A percentile compares a stretch with the other conserved stretches of the same genome.
Conservation (phyloP, 2,113 vertebrate genomes). For the Anoplopoma fimbria region DNA sequence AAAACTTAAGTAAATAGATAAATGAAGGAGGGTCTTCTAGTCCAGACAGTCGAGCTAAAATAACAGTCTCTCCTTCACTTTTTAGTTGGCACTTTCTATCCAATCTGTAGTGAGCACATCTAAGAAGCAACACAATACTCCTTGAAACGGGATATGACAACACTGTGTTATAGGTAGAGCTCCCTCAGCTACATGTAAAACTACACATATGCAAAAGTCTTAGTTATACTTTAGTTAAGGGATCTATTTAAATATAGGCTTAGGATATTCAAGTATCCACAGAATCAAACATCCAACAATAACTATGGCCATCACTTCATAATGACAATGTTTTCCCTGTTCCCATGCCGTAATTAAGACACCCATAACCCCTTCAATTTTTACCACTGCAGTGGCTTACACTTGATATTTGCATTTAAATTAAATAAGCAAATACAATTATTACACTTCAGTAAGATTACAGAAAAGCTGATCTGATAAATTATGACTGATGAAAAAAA, state of each 20-base stretch:
- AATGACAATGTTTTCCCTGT: background rate
- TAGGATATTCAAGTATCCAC: conserved; percentile 19
- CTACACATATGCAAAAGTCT: conserved; percentile 4
- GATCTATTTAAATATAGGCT: conserved; percentile 4
- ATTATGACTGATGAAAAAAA: conserved; percentile 39
- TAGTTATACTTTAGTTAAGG: background rate
- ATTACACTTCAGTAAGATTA: conserved; percentile 41
- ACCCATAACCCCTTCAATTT: background rate
- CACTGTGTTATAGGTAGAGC: no score
- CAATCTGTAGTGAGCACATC: conserved; percentile 3
- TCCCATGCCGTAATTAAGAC: conserved; percentile 6
- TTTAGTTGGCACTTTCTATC: conserved; percentile 18
- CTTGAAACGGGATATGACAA: background rate
- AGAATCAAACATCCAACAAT: conserved; percentile 21
- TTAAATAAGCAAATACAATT: conserved; percentile 35
- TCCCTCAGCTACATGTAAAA: no score
- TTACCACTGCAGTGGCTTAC: conserved; percentile 26
- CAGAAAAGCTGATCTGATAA: conserved; percentile 61
- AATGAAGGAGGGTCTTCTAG: background rate
- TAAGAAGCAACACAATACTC: conserved; percentile 2
- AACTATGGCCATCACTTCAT: conserved; percentile 11
- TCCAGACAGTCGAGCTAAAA: background rate
- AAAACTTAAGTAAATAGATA: conserved; percentile 16
- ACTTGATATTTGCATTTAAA: conserved; percentile 14
- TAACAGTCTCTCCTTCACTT: background rate